These are phyloP conservation scores for Dolichopus griseipennis DNA, from an alignment of 2,888 invertebrate genomes.

Conservation along the genomic window DNA sequence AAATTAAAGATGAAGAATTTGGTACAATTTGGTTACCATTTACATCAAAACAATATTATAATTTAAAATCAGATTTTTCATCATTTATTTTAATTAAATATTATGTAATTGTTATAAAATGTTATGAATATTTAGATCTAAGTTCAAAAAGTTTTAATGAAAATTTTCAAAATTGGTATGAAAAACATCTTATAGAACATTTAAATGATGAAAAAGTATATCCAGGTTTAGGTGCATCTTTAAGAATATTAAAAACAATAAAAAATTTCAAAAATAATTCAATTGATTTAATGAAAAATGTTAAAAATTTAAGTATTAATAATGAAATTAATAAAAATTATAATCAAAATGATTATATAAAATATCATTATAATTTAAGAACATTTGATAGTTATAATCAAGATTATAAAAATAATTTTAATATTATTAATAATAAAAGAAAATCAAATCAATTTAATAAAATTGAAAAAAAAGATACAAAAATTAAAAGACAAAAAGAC, in stretches of 20 bases:
- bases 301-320: too few relatives aligned
- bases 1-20: conserved; percentile 20
- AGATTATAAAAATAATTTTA: too few relatives aligned
- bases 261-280: conserved; percentile 14
- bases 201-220: conserved; percentile 36
- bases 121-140: conserved; percentile 33
- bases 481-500: conserved; percentile 12
- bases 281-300: neutral
- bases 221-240: conserved; percentile 37
- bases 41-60: conserved; percentile 33
- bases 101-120: conserved; percentile 32
- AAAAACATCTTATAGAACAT: conserved; percentile 32
- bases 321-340: too few relatives aligned
- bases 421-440: too few relatives aligned
- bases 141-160: conserved; percentile 31
- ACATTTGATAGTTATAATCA: too few relatives aligned
- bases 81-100: conserved; percentile 35
- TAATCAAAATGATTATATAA: too few relatives aligned
- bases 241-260: conserved; percentile 33
- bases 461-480: neutral
- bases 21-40: conserved; percentile 39
- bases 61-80: conserved; percentile 31
- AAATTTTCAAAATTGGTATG: conserved; percentile 34
- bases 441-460: neutral
- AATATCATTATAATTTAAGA: too few relatives aligned